A percentile compares a stretch with the other conserved stretches of the same genome.
phyloP scores from a whole-genome alignment of 2,797 vertebrate species.

The Tenualosa thibaudeaui region DNA sequence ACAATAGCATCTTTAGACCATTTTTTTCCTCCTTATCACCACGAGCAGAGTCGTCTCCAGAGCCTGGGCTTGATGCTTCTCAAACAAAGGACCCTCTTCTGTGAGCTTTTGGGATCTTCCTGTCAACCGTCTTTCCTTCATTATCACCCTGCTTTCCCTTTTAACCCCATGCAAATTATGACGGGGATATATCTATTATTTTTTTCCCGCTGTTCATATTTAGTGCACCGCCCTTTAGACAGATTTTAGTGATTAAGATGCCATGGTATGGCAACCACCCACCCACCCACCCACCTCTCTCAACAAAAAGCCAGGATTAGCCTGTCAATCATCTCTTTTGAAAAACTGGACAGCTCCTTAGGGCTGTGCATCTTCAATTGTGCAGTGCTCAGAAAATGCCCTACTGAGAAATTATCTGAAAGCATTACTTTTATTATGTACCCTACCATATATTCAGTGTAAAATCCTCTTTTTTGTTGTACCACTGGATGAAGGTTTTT shows the following conservation, averaged over 20 bases:
- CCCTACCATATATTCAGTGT: background rate
- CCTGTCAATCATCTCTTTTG: conserved; percentile 11
- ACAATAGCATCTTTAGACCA: background rate
- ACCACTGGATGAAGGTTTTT: conserved; percentile 2
- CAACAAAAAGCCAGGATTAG: conserved; percentile 10
- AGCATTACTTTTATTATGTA: conserved; percentile 13
- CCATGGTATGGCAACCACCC: background rate
- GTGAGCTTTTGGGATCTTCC: conserved; percentile 14
- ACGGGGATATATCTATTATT: background rate
- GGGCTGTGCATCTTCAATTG: background rate
- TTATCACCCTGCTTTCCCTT: background rate
- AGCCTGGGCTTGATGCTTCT: background rate
- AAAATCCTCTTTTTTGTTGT: background rate
- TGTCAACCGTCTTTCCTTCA: background rate
- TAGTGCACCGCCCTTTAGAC: background rate
- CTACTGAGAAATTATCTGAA: background rate
- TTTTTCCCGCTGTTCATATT: background rate
- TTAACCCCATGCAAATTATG: conserved; percentile 19
- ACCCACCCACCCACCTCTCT: conserved; percentile 15
- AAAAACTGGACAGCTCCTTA: conserved; percentile 2
- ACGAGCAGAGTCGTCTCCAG: background rate
- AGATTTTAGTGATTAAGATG: conserved; percentile 22
- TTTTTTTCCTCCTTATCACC: background rate
- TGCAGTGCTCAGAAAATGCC: background rate
- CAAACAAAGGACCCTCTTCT: conserved; percentile 11